A percentile compares a stretch with the other conserved stretches of the same genome.
Conservation (phyloP, 2,113 vertebrate genomes). For the Potamarius usumacintae region DNA sequence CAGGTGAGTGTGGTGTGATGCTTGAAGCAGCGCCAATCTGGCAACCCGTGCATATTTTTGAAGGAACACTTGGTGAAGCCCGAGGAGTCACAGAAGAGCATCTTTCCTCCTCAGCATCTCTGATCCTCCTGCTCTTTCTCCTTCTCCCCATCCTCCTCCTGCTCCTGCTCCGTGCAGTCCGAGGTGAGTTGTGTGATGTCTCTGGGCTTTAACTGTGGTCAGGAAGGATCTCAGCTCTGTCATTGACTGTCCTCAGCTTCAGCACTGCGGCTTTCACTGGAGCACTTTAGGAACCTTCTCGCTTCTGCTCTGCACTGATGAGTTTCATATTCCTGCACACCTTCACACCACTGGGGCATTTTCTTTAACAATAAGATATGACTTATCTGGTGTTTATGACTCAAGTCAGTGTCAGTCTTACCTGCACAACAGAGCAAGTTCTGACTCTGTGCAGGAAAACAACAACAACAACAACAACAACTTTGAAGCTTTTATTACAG, state of each 20-base stretch:
- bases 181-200: conserved; percentile 8
- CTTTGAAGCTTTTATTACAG: not conserved
- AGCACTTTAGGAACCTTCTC: not conserved
- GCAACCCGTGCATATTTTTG: conserved; percentile 9
- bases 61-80: conserved; percentile 21
- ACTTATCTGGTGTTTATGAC: not conserved
- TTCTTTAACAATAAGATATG: not conserved
- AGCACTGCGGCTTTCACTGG: conserved; percentile 7
- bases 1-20: not conserved
- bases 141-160: not conserved
- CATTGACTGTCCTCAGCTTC: conserved; percentile 18
- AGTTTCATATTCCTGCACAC: not conserved
- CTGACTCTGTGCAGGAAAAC: not conserved
- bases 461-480: not conserved
- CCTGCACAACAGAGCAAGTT: not conserved
- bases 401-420: not conserved
- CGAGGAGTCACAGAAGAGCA: conserved; percentile 34
- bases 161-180: too few relatives aligned
- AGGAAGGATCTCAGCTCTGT: conserved; percentile 5
- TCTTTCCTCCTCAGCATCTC: not conserved
- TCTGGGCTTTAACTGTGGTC: not conserved
- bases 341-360: not conserved
- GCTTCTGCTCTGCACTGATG: not conserved
- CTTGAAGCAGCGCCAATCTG: conserved; percentile 2
- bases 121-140: not conserved